Base-by-base conservation (phyloP, 2,113 vertebrate species). In the Chlorodrepanis virens region DNA sequence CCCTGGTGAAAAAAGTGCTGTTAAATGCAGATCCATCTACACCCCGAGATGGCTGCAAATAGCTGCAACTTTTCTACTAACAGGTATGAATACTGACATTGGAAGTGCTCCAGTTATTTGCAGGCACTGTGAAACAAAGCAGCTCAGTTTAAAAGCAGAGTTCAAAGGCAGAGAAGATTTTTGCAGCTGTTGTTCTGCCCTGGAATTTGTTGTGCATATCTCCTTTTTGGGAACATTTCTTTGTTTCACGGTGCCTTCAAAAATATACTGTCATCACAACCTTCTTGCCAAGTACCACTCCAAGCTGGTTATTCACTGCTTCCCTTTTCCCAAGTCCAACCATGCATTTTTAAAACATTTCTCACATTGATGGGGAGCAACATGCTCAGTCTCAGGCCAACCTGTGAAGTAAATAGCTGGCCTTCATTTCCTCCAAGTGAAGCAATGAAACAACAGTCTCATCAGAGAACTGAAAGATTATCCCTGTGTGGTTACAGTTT, bases 171-270 rank as follows among this genome's bases (percentile, higher is more conserved):
- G 79, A 81, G 79, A 76, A 61, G 19, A 86, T 64, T 90, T 85
- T 54, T 93, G 82, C 94, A 96, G 92, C 93, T 94, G 84, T 86
- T 96, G 68, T 74, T 40, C 79, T 92, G 64, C 68, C 49, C 52
- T 93, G 85, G 79, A 91, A 93, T 92, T 93, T 94, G 39, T 80
- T 93, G 69, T 86, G 56, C 79, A 9, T 89, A 63, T 85, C 63
- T 94, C 61, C 47, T 87, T 88, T 96, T 93, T 44, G 42, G 22
- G 83, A 96, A 67, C 68, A 45, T 56, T 74, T 78, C 49, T 77
- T 82, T 93, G 72, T 90, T 95, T 96, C 86, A 78, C 0, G 0
- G 52, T 40, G 69, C 68, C 83, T 94, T 94, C 71, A 95, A 84
- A 96, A 96, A 67, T 45, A 86, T 3, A 25, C 49, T 86, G 71